Conservation (phyloP, 1,140 invertebrate genomes). For the Gerris buenoi region DNA sequence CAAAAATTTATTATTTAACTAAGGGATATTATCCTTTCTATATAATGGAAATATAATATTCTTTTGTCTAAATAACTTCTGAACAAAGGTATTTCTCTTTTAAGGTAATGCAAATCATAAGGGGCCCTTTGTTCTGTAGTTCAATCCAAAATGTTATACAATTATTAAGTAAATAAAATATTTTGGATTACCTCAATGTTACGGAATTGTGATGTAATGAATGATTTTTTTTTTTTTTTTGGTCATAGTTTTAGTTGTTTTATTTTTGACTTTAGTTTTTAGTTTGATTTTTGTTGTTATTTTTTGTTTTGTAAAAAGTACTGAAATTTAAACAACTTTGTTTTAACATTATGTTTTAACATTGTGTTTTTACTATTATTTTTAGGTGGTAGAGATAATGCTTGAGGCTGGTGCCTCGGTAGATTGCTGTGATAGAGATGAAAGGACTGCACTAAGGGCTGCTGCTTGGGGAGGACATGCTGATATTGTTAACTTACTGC, state of each 20-base stretch:
- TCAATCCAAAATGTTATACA: no score
- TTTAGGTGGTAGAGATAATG: conserved; percentile 63
- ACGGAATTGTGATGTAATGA: background rate
- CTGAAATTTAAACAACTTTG: background rate
- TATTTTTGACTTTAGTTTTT: background rate
- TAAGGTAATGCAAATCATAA: no score
- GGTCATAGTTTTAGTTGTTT: background rate
- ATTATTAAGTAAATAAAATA: no score
- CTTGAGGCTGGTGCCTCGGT: conserved; percentile 62
- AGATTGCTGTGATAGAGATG: conserved; percentile 62
- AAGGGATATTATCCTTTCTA: no score
- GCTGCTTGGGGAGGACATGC: conserved; percentile 75
- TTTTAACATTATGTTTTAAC: conserved; percentile 5
- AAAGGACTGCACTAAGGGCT: conserved; percentile 54
- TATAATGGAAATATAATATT: no score
- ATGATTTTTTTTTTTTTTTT: background rate
- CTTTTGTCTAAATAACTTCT: no score
- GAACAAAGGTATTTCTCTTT: no score
- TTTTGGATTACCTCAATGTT: background rate
- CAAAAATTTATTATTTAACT: no score
- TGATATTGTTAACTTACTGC: conserved; percentile 48
- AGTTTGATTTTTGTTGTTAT: background rate
- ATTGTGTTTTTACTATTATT: conserved; percentile 25
- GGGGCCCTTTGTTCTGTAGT: no score
- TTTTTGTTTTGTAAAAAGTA: background rate